Conservation (phyloP, 2,888 invertebrate species). For the Troglohyphantes excavatus region DNA sequence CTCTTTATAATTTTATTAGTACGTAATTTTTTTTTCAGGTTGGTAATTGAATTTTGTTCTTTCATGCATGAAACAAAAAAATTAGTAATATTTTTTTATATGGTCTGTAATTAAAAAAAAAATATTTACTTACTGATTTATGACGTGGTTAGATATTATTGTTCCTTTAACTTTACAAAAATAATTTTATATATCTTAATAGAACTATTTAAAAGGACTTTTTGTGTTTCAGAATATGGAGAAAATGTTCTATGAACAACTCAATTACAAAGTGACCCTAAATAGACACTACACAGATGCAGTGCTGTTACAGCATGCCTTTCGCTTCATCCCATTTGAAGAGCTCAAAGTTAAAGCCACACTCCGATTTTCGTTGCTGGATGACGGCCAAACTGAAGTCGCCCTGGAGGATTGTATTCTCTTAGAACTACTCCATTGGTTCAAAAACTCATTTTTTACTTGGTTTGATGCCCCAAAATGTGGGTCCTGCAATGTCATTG, state of each 20-base stretch:
- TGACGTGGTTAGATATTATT: no score
- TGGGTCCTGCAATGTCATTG: constrained; percentile 85
- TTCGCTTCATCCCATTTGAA: constrained; percentile 41
- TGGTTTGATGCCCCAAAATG: constrained; percentile 94
- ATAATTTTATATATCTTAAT: no score
- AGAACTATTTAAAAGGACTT: no score
- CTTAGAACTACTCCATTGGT: constrained; percentile 93
- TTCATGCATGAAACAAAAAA: no score
- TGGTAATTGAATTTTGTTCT: no score
- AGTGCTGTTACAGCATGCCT: constrained; percentile 13
- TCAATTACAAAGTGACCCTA: neutral
- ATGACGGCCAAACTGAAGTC: neutral
- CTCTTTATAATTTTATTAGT: no score
- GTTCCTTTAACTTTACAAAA: no score
- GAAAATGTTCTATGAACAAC: neutral
- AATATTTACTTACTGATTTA: no score
- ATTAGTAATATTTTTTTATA: no score
- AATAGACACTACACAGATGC: constrained; percentile 18
- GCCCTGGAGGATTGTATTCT: constrained; percentile 88
- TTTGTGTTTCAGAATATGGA: neutral
- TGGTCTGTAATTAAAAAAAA: no score
- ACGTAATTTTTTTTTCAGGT: no score
- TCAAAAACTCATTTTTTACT: constrained; percentile 93
- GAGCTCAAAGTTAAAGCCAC: constrained; percentile 52
- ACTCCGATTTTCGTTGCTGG: constrained; percentile 12